A percentile compares a stretch with the other conserved stretches of the same genome.
phyloP scores from a whole-genome alignment of 2,888 invertebrate species.

The Gryllus longicercus region DNA sequence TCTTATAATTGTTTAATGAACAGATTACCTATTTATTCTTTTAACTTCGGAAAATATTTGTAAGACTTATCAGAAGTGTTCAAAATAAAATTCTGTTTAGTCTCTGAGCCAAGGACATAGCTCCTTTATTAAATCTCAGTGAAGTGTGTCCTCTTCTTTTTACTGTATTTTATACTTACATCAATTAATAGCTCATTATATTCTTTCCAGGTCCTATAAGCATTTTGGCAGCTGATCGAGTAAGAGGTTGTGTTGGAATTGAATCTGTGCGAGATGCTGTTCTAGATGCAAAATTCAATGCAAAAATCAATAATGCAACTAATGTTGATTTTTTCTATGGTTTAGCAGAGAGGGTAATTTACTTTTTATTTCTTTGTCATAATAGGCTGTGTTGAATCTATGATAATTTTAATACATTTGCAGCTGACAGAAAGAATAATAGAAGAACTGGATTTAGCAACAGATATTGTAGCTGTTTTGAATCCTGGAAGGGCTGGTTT shows the following conservation, averaged over 20 bases:
- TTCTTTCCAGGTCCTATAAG: conserved; percentile 43
- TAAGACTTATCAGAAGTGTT: no score
- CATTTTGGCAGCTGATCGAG: conserved; percentile 41
- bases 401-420: conserved; percentile 40
- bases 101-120: no score
- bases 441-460: conserved; percentile 39
- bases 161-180: background rate
- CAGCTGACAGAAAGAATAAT: conserved; percentile 40
- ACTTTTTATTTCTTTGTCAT: conserved; percentile 24
- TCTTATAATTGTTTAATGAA: no score
- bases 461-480: conserved; percentile 51
- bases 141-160: no score
- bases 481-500: conserved; percentile 55
- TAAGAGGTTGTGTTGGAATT: conserved; percentile 52
- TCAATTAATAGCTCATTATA: background rate
- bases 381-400: conserved; percentile 26
- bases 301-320: conserved; percentile 47
- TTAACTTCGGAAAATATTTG: no score
- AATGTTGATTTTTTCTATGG: conserved; percentile 39
- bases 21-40: no score
- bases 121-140: no score
- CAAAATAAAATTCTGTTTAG: no score
- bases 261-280: conserved; percentile 52
- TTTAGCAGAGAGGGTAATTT: conserved; percentile 39
- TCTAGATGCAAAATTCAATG: conserved; percentile 53